phyloP scores from a whole-genome alignment of 2,888 invertebrate genomes.

The Gastracanthus pulcherrimus region DNA sequence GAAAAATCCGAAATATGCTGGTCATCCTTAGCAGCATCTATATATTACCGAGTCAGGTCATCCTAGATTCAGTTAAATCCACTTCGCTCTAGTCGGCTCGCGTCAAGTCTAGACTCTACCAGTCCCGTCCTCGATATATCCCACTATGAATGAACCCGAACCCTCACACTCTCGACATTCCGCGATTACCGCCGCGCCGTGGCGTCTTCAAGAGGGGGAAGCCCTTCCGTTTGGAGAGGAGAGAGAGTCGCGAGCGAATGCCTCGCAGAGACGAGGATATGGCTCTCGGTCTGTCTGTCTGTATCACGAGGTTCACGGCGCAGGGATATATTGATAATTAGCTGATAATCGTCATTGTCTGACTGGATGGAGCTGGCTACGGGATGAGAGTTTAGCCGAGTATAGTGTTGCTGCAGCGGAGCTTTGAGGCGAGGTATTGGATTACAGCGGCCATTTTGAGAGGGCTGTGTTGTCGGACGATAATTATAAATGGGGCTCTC shows the following conservation, averaged over 20 bases:
- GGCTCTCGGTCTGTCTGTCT: too few relatives aligned
- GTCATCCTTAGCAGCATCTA: too few relatives aligned
- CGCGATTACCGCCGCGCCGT: neutral
- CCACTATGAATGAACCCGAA: too few relatives aligned
- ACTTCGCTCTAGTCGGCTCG: too few relatives aligned
- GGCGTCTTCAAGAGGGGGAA: neutral
- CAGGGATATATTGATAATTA: slow-evolving; percentile 54
- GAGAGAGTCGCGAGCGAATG: neutral
- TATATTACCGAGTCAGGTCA: too few relatives aligned
- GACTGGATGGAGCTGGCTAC: neutral
- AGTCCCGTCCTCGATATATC: too few relatives aligned
- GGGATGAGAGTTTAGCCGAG: too few relatives aligned
- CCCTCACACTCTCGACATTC: neutral
- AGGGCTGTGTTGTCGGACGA: neutral
- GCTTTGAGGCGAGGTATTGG: neutral
- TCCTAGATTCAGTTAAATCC: too few relatives aligned
- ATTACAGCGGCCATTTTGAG: neutral
- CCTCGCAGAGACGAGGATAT: neutral
- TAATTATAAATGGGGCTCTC: neutral
- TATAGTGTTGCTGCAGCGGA: too few relatives aligned
- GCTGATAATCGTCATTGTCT: slow-evolving; percentile 52
- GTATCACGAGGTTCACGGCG: too few relatives aligned
- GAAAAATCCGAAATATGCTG: too few relatives aligned
- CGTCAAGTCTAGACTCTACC: too few relatives aligned
- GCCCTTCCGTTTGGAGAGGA: slow-evolving; percentile 14